A percentile compares a stretch with the other conserved stretches of the same genome.
Evolutionary conservation across 2,888 invertebrate genomes (phyloP).

Genomic region (Xestia rhomboidea): DNA sequence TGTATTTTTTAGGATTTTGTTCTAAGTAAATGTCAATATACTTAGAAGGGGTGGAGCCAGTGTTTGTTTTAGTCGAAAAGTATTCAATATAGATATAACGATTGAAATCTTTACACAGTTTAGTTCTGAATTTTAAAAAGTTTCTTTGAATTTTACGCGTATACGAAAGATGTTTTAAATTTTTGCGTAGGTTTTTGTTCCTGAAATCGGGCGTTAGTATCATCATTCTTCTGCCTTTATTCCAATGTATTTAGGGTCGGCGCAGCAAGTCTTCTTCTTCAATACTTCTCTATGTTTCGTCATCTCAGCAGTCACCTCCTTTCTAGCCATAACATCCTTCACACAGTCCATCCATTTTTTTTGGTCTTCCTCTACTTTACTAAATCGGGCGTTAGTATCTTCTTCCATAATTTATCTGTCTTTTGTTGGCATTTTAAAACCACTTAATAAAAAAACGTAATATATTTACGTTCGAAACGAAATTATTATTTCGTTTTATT

Average conservation of each 20-base stretch:
- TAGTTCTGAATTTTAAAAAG: background rate
- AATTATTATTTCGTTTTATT: background rate
- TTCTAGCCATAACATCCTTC: too few species aligned
- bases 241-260: too few species aligned
- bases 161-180: background rate
- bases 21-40: slow-evolving; percentile 56
- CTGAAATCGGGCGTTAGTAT: background rate
- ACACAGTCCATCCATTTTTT: too few species aligned
- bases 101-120: background rate
- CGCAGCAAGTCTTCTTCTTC: too few species aligned
- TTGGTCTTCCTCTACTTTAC: rapidly evolving
- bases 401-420: background rate
- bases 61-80: slow-evolving; percentile 20
- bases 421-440: background rate
- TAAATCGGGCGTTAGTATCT: background rate
- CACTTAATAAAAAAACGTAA: background rate
- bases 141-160: background rate
- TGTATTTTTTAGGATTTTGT: slow-evolving; percentile 41
- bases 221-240: too few species aligned
- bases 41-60: slow-evolving; percentile 4
- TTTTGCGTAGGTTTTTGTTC: background rate
- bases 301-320: too few species aligned
- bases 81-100: slow-evolving; percentile 22
- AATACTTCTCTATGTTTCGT: too few species aligned
- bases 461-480: background rate